Percentiles rank a stretch among this genome's conserved stretches.
Conservation (phyloP, 2,888 invertebrate species). For the Drosophila siamana region DNA sequence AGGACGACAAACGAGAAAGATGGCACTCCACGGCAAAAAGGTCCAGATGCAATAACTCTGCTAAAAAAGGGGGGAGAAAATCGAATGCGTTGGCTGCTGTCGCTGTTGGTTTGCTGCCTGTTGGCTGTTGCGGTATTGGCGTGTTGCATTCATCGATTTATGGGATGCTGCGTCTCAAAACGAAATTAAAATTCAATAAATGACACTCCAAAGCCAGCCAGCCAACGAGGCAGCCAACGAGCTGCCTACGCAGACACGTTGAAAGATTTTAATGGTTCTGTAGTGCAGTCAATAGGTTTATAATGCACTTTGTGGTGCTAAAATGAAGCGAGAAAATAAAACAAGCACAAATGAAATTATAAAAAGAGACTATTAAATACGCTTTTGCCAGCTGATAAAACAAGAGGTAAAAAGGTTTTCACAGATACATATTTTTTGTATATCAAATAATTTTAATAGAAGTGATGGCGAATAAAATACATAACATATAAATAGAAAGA, state of each 20-base stretch:
- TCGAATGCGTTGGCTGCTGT: slow-evolving; percentile 20
- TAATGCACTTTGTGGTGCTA: slow-evolving; percentile 31
- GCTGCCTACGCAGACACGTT: slow-evolving; percentile 60
- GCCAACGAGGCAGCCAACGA: slow-evolving; percentile 52
- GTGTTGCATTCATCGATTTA: slow-evolving; percentile 67
- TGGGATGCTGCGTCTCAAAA: slow-evolving; percentile 64
- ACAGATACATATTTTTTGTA: too few relatives aligned
- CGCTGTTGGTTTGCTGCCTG: too few relatives aligned
- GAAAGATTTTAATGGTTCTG: slow-evolving; percentile 62
- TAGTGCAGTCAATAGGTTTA: slow-evolving; percentile 43
- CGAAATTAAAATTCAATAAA: slow-evolving; percentile 76
- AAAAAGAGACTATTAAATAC: slow-evolving; percentile 17
- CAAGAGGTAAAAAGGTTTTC: too few relatives aligned
- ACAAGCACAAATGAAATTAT: slow-evolving; percentile 2
- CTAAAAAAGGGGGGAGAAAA: not conserved
- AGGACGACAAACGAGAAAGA: slow-evolving; percentile 38
- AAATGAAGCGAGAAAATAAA: not conserved
- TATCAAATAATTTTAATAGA: too few relatives aligned
- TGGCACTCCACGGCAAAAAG: slow-evolving; percentile 25
- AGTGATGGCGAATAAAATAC: too few relatives aligned
- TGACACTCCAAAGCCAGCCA: slow-evolving; percentile 66
- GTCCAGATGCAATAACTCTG: slow-evolving; percentile 44
- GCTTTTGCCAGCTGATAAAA: too few relatives aligned
- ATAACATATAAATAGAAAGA: too few relatives aligned
- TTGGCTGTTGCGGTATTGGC: too few relatives aligned